phyloP scores from a whole-genome alignment of 2,113 vertebrate genomes.

The Silurus glanis region DNA sequence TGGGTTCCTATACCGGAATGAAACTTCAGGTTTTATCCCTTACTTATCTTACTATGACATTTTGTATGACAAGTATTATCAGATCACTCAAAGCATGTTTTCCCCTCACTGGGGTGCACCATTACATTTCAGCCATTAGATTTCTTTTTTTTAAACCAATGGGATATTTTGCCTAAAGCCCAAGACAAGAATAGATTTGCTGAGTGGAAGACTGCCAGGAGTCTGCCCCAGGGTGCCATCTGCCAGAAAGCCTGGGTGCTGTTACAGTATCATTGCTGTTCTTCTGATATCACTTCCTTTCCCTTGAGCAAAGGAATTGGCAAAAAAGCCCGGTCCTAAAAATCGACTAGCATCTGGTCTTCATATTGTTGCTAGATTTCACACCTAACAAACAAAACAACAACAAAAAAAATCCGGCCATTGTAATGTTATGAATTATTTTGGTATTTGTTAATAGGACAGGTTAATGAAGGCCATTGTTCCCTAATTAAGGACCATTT shows the following conservation, averaged over 20 bases:
- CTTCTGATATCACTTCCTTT: constrained; percentile 31
- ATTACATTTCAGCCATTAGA: not conserved
- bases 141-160: not conserved
- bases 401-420: not conserved
- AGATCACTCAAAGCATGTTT: not conserved
- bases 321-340: constrained; percentile 13
- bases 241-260: constrained; percentile 33
- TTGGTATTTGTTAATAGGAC: constrained; percentile 35
- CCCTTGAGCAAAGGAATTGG: constrained; percentile 11
- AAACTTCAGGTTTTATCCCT: not conserved
- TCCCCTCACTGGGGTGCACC: not conserved
- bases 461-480: constrained; percentile 41
- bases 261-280: constrained; percentile 33
- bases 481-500: constrained; percentile 42
- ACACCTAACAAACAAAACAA: not conserved
- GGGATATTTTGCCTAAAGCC: constrained; percentile 14
- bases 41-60: too few species aligned
- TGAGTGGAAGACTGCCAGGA: constrained; percentile 27
- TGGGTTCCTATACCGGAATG: not conserved
- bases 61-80: not conserved
- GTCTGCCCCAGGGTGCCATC: constrained; percentile 31
- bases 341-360: not conserved
- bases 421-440: constrained; percentile 37
- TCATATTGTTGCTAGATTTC: not conserved
- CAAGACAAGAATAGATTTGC: constrained; percentile 38